These are phyloP conservation scores for Characodon lateralis DNA, from an alignment of 2,797 vertebrate genomes.

Conservation along the genomic window DNA sequence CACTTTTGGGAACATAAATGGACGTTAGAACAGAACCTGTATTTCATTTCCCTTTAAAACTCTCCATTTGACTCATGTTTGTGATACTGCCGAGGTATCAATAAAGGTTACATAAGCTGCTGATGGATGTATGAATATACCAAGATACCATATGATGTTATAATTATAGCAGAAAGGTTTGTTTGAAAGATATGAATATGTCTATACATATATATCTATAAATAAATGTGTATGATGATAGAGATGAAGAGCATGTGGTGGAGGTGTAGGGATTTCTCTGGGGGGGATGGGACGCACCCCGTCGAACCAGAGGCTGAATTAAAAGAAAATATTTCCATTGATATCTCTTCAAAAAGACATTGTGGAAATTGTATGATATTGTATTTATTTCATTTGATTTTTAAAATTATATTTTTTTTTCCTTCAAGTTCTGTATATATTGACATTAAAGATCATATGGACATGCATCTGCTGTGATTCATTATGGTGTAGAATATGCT, in stretches of 20 bases:
- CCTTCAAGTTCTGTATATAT: conserved; percentile 94
- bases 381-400: conserved; percentile 98
- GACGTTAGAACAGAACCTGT: conserved; percentile 58
- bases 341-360: conserved; percentile 86
- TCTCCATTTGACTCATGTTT: conserved; percentile 52
- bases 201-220: conserved; percentile 7
- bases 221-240: conserved; percentile 35
- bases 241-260: conserved; percentile 73
- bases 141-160: conserved; percentile 43
- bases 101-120: conserved; percentile 58
- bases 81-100: conserved; percentile 64
- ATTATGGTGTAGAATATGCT: neutral
- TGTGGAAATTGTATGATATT: conserved; percentile 95
- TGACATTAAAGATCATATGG: conserved; percentile 93
- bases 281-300: conserved; percentile 64
- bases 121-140: conserved; percentile 41
- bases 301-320: conserved; percentile 73
- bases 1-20: conserved; percentile 65
- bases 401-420: conserved; percentile 95
- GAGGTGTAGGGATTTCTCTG: conserved; percentile 70
- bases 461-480: conserved; percentile 65
- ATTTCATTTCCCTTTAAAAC: conserved; percentile 40
- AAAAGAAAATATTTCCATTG: conserved; percentile 70
- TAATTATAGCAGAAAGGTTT: conserved; percentile 40
- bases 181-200: conserved; percentile 42